These are phyloP conservation scores for Drosophila dives DNA, from an alignment of 2,888 invertebrate genomes.

Conservation along the genomic window DNA sequence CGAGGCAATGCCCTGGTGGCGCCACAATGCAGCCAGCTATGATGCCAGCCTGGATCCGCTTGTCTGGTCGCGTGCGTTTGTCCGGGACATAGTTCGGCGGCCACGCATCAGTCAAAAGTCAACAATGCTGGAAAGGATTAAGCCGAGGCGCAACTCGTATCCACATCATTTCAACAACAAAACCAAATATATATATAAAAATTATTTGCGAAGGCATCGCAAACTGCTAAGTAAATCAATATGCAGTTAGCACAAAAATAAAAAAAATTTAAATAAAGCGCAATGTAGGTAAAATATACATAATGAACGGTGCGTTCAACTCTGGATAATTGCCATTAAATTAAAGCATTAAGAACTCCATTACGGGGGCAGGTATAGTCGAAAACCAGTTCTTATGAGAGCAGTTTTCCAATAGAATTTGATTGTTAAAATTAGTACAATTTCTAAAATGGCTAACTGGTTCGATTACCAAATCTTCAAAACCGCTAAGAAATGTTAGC, in stretches of 20 bases:
- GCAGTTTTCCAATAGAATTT: slow-evolving; percentile 5
- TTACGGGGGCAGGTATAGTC: background rate
- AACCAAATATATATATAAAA: slow-evolving; percentile 24
- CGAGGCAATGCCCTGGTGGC: slow-evolving; percentile 63
- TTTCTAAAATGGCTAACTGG: slow-evolving; percentile 10
- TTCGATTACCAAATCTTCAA: slow-evolving; percentile 23
- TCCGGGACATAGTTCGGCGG: slow-evolving; percentile 72
- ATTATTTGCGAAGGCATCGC: slow-evolving; percentile 42
- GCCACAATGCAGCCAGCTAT: slow-evolving; percentile 60
- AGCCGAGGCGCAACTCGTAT: slow-evolving; percentile 6
- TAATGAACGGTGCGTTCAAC: background rate
- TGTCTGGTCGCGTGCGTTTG: slow-evolving; percentile 80
- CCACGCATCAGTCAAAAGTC: slow-evolving; percentile 53
- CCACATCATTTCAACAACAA: slow-evolving; percentile 1
- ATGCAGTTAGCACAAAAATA: slow-evolving; percentile 48
- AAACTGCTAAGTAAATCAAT: slow-evolving; percentile 46
- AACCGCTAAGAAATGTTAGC: background rate
- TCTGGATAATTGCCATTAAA: background rate
- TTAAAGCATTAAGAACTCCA: background rate
- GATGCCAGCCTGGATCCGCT: slow-evolving; percentile 82
- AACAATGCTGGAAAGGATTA: background rate
- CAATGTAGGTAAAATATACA: background rate
- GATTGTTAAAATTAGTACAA: background rate
- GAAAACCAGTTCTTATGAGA: slow-evolving; percentile 1
- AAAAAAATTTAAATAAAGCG: slow-evolving; percentile 11